These are phyloP conservation scores for Corythornis cristatus DNA, from an alignment of 2,113 vertebrate species.

Conservation along the genomic window DNA sequence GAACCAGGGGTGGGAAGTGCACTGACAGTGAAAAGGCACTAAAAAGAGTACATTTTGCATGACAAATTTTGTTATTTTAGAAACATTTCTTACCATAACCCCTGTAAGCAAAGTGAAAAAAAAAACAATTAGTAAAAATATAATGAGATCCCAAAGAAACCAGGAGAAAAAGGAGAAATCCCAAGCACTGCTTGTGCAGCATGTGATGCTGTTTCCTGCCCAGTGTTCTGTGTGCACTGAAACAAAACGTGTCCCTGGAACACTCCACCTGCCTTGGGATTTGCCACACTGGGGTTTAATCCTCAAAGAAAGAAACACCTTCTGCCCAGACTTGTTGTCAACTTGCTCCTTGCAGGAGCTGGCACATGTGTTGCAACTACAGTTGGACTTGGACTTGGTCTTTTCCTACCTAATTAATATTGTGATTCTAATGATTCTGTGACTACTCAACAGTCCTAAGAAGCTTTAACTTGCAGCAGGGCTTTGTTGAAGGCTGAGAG, in stretches of 20 bases:
- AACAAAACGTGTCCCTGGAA: not conserved
- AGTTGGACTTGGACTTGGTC: too few species aligned
- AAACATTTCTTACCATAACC: not conserved
- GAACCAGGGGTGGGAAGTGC: not conserved
- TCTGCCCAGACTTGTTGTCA: not conserved
- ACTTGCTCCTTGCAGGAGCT: not conserved
- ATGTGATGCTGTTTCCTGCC: not conserved
- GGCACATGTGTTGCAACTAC: not conserved
- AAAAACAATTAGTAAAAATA: not conserved
- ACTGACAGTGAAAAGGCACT: not conserved
- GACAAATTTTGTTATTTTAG: not conserved
- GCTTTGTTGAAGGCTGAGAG: not conserved
- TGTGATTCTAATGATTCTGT: too few species aligned
- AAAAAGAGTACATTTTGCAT: not conserved
- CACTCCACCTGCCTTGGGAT: accelerated
- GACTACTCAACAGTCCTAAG: not conserved
- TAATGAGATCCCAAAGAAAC: not conserved
- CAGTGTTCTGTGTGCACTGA: not conserved
- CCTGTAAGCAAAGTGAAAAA: not conserved
- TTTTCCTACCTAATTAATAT: not conserved
- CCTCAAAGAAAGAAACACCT: not conserved
- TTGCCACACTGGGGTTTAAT: not conserved
- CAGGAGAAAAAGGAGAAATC: not conserved
- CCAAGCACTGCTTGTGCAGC: not conserved
- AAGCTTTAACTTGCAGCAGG: not conserved